phyloP scores from a whole-genome alignment of 2,888 invertebrate species.

The Sepioteuthis lessoniana region DNA sequence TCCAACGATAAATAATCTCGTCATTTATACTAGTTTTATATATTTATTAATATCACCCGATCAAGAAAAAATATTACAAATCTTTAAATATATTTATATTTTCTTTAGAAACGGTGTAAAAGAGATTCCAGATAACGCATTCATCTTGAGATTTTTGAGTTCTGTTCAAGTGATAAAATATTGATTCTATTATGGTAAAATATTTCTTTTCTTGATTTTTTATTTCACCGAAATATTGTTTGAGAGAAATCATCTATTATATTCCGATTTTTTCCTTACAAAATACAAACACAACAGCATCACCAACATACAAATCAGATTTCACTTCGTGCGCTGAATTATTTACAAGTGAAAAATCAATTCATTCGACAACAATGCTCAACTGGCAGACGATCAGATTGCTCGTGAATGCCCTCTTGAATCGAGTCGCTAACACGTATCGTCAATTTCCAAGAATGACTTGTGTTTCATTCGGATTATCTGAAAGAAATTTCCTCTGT shows the following conservation, averaged over 20 bases:
- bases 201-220: background rate
- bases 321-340: background rate
- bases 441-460: background rate
- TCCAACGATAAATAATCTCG: no score
- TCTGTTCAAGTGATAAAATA: slow-evolving; percentile 8
- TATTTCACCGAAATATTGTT: background rate
- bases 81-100: background rate
- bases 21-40: background rate
- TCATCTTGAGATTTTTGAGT: background rate
- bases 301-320: background rate
- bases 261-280: background rate
- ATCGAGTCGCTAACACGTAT: background rate
- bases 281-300: background rate
- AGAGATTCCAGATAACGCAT: background rate
- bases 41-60: background rate
- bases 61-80: background rate
- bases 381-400: background rate
- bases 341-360: slow-evolving; percentile 33
- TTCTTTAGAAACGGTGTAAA: background rate
- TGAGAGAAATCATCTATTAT: background rate
- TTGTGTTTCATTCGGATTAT: background rate
- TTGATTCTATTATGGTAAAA: background rate
- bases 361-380: slow-evolving; percentile 1
- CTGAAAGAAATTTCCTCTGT: background rate
- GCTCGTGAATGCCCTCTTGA: background rate